Evolutionary conservation across 2,797 vertebrate species (phyloP), one percentile per base, ranked within the genome.

Genomic region (Forpus xanthops): DNA sequence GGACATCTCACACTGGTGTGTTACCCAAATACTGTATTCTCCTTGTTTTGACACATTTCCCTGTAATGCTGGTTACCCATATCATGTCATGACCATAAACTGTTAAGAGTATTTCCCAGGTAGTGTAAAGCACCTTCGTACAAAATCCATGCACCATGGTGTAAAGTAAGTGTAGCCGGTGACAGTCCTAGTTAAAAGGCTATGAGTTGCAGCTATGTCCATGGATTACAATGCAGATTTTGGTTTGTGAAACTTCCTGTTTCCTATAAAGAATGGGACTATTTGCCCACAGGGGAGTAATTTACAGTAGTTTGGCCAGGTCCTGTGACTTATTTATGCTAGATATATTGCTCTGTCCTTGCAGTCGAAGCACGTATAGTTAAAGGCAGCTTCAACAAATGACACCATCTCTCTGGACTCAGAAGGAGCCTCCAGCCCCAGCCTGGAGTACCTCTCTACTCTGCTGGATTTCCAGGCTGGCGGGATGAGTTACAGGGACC

Each of bases 401-500:
- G 85, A 47, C 76, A 88, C 11, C 28, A 42, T 52, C 31, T 45
- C 85, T 93, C 72, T 7, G 35, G 90, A 75, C 94, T 92, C 61
- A 4, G 71, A 90, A 93, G 86, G 92, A 97, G 84, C 93, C 77
- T 93, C 93, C 89, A 94, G 74, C 96, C 87, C 68, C 97, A 92
- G 96, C 90, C 66, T 75, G 91, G 74, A 7, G 16, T 78, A 94
- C 74, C 94, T 8, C 47, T 97, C 56, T 76, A 53, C 95, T 97
- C 85, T 15, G 11, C 86, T 93, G 94, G 94, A 96, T 97, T 94
- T 93, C 89, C 77, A 97, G 72, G 65, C 87, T 95, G 96, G 89
- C 3, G 10, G 45, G 79, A 95, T 97, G 97, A 97, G 90, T 96
- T 96, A 96, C 96, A 94, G 88, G 94, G 93, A 89, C 94, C 84